Evolutionary conservation across 2,113 vertebrate species (phyloP).

Genomic region (Notothenia rossii): DNA sequence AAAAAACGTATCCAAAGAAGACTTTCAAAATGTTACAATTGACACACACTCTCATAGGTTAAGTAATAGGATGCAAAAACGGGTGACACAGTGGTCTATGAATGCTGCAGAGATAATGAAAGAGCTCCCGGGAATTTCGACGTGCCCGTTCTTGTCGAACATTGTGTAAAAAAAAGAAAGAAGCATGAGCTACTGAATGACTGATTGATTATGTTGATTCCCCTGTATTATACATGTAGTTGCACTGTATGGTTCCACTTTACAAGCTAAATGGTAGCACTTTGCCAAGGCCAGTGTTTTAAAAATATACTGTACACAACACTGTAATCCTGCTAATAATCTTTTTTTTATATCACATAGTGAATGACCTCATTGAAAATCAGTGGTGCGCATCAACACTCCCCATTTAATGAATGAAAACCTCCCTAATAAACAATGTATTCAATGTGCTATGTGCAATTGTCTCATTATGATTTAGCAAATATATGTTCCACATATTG

Average conservation of each 20-base stretch:
- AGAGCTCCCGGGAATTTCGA: neutral
- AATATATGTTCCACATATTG: neutral
- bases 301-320: neutral
- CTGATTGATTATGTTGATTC: neutral
- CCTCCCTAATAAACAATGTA: constrained; percentile 16
- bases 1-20: neutral
- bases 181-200: neutral
- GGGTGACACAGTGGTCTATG: neutral
- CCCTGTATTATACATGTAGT: neutral
- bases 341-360: neutral
- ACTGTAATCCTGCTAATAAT: too few relatives aligned
- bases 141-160: neutral
- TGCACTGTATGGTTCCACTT: constrained; percentile 30
- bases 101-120: neutral
- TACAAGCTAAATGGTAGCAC: neutral
- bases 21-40: constrained; percentile 23
- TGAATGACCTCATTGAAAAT: constrained; percentile 11
- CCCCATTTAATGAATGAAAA: constrained; percentile 13
- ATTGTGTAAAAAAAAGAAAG: too few relatives aligned
- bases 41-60: constrained; percentile 41
- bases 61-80: neutral
- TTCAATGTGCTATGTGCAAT: constrained; percentile 7
- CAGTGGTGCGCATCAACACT: neutral
- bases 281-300: neutral
- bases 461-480: constrained; percentile 8